A percentile compares a stretch with the other conserved stretches of the same genome.
phyloP scores from a whole-genome alignment of 2,113 vertebrate genomes.

The Neopipo cinnamomea region DNA sequence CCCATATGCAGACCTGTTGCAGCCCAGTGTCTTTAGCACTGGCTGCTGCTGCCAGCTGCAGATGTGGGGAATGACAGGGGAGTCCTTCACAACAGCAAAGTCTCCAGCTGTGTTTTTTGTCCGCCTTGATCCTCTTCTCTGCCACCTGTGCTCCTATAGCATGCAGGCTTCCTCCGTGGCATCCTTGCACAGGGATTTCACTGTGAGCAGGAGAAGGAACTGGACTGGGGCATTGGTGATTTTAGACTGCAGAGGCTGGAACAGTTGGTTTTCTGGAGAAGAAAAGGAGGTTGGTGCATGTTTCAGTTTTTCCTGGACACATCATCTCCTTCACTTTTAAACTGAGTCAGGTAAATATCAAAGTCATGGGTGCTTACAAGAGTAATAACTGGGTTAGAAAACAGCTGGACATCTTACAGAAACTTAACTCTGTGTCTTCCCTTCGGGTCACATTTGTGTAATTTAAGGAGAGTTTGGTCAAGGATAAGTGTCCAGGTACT shows the following conservation, averaged over 20 bases:
- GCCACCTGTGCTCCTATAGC: background rate
- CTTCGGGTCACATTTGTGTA: background rate
- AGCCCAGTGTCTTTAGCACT: background rate
- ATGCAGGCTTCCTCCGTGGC: rapidly evolving
- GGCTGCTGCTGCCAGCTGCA: background rate
- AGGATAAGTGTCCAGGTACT: background rate
- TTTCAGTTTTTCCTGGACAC: background rate
- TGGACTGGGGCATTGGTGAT: background rate
- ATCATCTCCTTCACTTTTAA: background rate
- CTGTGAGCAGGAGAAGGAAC: background rate
- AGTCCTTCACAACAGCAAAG: background rate
- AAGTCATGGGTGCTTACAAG: background rate
- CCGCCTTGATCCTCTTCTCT: background rate
- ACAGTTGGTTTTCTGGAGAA: background rate
- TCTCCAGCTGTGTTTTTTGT: background rate
- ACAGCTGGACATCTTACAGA: background rate
- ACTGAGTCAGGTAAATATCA: background rate
- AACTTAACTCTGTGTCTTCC: background rate
- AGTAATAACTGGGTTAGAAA: background rate
- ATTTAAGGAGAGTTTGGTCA: background rate
- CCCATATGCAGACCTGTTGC: background rate
- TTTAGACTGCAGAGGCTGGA: background rate
- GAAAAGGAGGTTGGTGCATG: background rate
- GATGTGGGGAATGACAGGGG: background rate
- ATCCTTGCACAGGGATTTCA: background rate